A percentile compares a stretch with the other conserved stretches of the same genome.
Evolutionary conservation across 2,113 vertebrate genomes (phyloP).

Genomic region (Cygnus atratus): DNA sequence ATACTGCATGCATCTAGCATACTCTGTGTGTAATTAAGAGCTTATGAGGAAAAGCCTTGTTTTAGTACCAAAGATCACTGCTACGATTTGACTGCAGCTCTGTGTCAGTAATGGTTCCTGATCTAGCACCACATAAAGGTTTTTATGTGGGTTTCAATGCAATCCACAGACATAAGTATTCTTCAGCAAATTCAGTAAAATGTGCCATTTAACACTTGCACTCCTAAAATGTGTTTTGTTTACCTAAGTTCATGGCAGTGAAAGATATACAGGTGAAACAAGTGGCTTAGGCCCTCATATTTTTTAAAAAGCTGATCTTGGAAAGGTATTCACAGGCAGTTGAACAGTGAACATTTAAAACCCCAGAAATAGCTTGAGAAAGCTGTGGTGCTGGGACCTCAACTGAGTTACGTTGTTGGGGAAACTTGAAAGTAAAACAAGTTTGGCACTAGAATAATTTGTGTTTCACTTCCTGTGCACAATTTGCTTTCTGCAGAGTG

Average conservation of each 20-base stretch:
- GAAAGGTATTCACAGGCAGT: constrained; percentile 26
- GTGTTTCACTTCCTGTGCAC: background rate
- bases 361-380: background rate
- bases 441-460: constrained; percentile 1
- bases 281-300: constrained; percentile 43
- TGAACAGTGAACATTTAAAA: constrained; percentile 42
- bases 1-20: background rate
- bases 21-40: constrained; percentile 33
- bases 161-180: background rate
- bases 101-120: constrained; percentile 55
- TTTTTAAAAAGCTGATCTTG: constrained; percentile 57
- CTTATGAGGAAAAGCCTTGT: constrained; percentile 40
- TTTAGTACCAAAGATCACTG: constrained; percentile 34
- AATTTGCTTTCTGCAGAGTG: constrained; percentile 14
- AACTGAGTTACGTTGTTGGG: background rate
- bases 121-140: constrained; percentile 6
- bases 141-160: background rate
- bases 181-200: constrained; percentile 15
- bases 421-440: background rate
- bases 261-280: constrained; percentile 11
- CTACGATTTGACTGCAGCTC: constrained; percentile 35
- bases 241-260: background rate
- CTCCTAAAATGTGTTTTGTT: constrained; percentile 27
- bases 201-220: constrained; percentile 1
- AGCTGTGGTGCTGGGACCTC: background rate